Conservation (phyloP, 2,797 vertebrate species). For the Lithobates pipiens region DNA sequence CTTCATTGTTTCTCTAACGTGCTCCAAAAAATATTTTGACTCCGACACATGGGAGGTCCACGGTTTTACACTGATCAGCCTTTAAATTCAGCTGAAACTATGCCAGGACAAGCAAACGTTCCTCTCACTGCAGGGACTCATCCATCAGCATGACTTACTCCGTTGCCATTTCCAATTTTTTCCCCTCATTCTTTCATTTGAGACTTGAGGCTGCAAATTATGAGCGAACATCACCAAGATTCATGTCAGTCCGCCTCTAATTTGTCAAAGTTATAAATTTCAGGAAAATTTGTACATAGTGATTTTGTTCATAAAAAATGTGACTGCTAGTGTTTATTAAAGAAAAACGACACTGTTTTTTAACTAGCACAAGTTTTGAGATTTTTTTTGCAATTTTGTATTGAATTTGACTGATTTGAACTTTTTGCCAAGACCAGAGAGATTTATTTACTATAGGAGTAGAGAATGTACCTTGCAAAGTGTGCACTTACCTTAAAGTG, state of each 20-base stretch:
- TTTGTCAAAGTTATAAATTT: constrained; percentile 15
- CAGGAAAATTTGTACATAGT: neutral
- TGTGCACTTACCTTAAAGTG: too few species aligned
- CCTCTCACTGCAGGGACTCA: constrained; percentile 7
- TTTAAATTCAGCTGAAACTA: constrained; percentile 40
- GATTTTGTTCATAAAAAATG: neutral
- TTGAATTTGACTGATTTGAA: too few species aligned
- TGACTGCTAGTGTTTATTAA: neutral
- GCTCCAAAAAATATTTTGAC: constrained; percentile 7
- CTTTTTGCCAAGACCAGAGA: too few species aligned
- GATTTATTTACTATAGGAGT: too few species aligned
- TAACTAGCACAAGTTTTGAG: too few species aligned
- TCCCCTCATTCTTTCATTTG: constrained; percentile 32
- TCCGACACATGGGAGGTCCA: constrained; percentile 40
- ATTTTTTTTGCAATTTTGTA: too few species aligned
- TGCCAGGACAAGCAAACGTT: constrained; percentile 34
- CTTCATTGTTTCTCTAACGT: constrained; percentile 3
- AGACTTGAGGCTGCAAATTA: constrained; percentile 24
- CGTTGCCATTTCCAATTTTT: constrained; percentile 17
- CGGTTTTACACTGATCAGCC: neutral
- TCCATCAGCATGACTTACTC: constrained; percentile 53
- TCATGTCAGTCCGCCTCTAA: constrained; percentile 15
- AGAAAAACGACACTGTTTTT: too few species aligned
- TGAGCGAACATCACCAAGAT: constrained; percentile 42
- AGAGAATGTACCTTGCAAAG: too few species aligned